Evolutionary conservation across 2,113 vertebrate species (phyloP), one percentile per base, ranked within the genome.

Genomic region (Riparia riparia): DNA sequence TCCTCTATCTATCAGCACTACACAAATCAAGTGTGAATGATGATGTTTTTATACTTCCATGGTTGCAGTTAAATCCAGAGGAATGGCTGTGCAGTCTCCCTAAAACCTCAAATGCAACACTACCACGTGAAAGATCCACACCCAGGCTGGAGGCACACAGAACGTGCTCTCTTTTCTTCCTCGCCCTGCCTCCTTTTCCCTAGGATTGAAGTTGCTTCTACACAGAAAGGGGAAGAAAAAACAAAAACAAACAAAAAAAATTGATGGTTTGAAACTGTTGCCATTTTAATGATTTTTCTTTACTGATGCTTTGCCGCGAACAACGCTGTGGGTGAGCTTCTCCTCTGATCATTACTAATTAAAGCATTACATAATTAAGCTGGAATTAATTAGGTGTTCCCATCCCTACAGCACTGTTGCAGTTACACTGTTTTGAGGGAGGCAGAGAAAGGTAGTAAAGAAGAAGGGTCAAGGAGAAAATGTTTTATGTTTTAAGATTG

Each of bases 41-140:
- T 10, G 56, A 76, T 54, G 54, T 37, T 79, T 79, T 65, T 9
- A 45, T 56, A 39, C 24, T 28, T 61, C 37, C 34, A 31, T 1
- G 3, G 32, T 0, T 66, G 58, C 31, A 56, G 44, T 58, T 89
- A 54, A 82, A 82, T 42, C 34, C 44, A n/a, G 44, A 78, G 44
- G 28, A 39, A 73, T 17, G 11, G 44, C 47, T 34, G 24, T 45
- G 54, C 0, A 0, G 32, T 56, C 22, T 79, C n/a, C n/a, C 51
- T n/a, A 50, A 41, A 73, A 50, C 34, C 44, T 34, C 26, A 57
- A 44, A 64, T 2, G 1, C 29, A 86, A 14, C 25, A 34, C 10
- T 6, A 2, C 32, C 25, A 10, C 1, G 12, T 17, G 10, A 34
- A 44, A 65, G 17, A 60, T 14, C 71, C 2, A 3, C 16, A 25